These are phyloP conservation scores for Pseudobourletiella spinata DNA, from an alignment of 1,140 invertebrate species.

Conservation along the genomic window DNA sequence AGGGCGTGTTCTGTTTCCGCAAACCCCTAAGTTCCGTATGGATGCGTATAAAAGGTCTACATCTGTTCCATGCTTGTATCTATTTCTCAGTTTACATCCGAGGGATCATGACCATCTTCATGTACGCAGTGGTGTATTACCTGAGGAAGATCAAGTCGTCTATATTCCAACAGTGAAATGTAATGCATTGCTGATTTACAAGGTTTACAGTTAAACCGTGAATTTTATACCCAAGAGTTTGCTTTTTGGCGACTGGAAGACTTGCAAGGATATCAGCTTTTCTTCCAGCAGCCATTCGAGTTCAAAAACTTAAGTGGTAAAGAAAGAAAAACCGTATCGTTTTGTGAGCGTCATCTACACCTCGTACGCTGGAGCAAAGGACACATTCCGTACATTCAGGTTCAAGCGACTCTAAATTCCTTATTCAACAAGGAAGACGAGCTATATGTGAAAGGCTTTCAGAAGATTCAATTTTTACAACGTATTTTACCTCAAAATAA, in stretches of 20 bases:
- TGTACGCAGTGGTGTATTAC: background rate
- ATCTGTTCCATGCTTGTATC: background rate
- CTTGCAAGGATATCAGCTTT: background rate
- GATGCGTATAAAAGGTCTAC: background rate
- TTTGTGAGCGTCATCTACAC: background rate
- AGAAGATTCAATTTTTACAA: background rate
- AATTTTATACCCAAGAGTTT: background rate
- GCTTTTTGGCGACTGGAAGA: background rate
- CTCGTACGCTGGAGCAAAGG: background rate
- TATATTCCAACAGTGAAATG: background rate
- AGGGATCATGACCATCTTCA: background rate
- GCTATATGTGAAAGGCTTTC: background rate
- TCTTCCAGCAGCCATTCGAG: background rate
- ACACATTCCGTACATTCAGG: background rate
- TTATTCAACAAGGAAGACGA: background rate
- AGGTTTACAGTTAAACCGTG: background rate
- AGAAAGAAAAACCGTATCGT: background rate
- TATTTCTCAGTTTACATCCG: background rate
- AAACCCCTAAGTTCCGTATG: background rate
- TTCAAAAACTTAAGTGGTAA: background rate
- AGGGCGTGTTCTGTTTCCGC: background rate
- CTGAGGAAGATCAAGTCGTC: background rate
- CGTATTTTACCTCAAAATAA: background rate
- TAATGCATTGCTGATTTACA: background rate
- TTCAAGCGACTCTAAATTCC: background rate